Percentiles rank a stretch among this genome's conserved stretches.
These are phyloP conservation scores for Habroteleia sp. DNA, from an alignment of 2,888 invertebrate species.

Conservation along the genomic window DNA sequence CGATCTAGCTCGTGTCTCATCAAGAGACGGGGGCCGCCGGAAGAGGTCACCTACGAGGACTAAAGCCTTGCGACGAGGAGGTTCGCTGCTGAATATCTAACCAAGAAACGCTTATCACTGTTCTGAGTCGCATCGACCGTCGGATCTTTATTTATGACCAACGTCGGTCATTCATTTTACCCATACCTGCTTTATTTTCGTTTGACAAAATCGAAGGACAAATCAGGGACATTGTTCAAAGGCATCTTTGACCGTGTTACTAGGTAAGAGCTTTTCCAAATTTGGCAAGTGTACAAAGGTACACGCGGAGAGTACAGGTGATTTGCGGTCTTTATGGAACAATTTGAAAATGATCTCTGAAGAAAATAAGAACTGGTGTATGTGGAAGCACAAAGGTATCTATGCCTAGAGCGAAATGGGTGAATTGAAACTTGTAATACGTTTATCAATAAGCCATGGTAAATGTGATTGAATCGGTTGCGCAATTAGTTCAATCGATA, in stretches of 20 bases:
- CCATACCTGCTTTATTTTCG: constrained; percentile 72
- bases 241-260: constrained; percentile 7
- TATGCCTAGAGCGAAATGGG: too few relatives aligned
- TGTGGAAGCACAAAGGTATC: too few relatives aligned
- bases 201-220: constrained; percentile 66
- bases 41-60: constrained; percentile 54
- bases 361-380: too few relatives aligned
- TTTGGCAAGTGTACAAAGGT: too few relatives aligned
- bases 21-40: constrained; percentile 52
- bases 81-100: constrained; percentile 33
- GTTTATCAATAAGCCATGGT: constrained; percentile 41
- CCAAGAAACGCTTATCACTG: constrained; percentile 78
- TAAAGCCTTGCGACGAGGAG: constrained; percentile 14
- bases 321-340: too few relatives aligned
- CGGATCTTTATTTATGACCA: constrained; percentile 80
- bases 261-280: too few relatives aligned
- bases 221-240: constrained; percentile 40
- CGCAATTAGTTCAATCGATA: constrained; percentile 54
- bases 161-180: constrained; percentile 74
- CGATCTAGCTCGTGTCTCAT: constrained; percentile 65
- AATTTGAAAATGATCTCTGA: too few relatives aligned
- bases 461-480: constrained; percentile 39
- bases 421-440: constrained; percentile 18
- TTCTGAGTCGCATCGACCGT: constrained; percentile 78
- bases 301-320: too few relatives aligned